phyloP scores from a whole-genome alignment of 1,140 invertebrate genomes.

The Drosophila malerkotliana region DNA sequence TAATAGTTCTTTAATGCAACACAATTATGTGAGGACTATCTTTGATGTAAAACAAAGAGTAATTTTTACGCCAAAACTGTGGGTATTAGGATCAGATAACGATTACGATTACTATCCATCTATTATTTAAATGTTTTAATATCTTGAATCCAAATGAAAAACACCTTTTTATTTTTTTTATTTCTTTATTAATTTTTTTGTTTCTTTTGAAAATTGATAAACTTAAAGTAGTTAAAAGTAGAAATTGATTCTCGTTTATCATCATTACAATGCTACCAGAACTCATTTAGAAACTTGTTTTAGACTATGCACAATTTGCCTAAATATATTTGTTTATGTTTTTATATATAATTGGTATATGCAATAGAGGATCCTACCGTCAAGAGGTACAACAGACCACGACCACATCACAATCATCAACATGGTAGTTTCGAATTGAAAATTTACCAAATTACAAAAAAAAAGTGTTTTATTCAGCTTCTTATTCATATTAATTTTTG shows the following conservation, averaged over 20 bases:
- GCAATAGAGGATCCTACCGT: constrained; percentile 52
- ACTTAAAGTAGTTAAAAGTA: constrained; percentile 65
- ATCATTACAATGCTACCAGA: constrained; percentile 47
- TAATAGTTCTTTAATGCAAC: too few relatives aligned
- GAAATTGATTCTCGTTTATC: constrained; percentile 40
- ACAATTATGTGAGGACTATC: too few relatives aligned
- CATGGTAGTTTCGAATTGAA: constrained; percentile 8
- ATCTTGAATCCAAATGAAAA: background rate
- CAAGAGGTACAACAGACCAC: constrained; percentile 23
- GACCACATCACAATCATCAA: constrained; percentile 39
- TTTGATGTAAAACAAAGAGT: too few relatives aligned
- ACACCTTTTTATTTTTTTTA: constrained; percentile 7
- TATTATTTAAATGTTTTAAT: too few relatives aligned
- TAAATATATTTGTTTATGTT: constrained; percentile 52
- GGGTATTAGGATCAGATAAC: too few relatives aligned
- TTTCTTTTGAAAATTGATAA: constrained; percentile 35
- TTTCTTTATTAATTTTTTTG: constrained; percentile 53
- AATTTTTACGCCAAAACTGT: too few relatives aligned
- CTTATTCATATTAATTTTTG: constrained; percentile 20
- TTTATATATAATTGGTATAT: constrained; percentile 60
- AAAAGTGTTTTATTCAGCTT: constrained; percentile 38
- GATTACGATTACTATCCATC: too few relatives aligned
- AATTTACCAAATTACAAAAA: constrained; percentile 21
- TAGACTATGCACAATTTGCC: constrained; percentile 65
- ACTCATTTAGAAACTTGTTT: constrained; percentile 59